Evolutionary conservation across 1,140 invertebrate genomes (phyloP).

Genomic region (Cheumatopsyche charites): DNA sequence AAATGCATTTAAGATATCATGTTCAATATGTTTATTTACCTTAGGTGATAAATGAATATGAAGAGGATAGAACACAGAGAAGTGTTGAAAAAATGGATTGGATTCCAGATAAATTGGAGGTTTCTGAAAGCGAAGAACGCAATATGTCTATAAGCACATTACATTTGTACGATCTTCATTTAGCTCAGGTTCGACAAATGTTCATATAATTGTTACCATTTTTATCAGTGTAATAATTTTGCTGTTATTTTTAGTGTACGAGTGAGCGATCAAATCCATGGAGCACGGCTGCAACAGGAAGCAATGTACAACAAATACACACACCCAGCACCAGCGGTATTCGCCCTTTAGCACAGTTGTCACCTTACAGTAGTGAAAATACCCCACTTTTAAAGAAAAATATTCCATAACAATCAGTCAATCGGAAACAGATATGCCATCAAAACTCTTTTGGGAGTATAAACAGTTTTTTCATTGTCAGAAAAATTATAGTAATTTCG

Average conservation of each 20-base stretch:
- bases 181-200: constrained; percentile 51
- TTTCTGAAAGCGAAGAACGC: constrained; percentile 43
- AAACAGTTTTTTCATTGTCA: too few species aligned
- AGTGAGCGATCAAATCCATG: not conserved
- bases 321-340: not conserved
- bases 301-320: not conserved
- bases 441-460: too few species aligned
- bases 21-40: not conserved
- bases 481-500: too few species aligned
- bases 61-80: not conserved
- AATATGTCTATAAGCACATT: constrained; percentile 59
- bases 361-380: constrained; percentile 10
- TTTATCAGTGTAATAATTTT: not conserved
- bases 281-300: not conserved
- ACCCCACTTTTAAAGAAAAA: constrained; percentile 23
- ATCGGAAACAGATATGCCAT: too few species aligned
- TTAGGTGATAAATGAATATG: not conserved
- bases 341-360: not conserved
- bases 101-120: not conserved
- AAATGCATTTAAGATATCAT: too few species aligned
- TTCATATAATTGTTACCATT: not conserved
- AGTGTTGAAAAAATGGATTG: not conserved
- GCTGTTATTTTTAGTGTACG: not conserved
- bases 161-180: constrained; percentile 57
- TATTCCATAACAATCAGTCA: constrained; percentile 11